A percentile compares a stretch with the other conserved stretches of the same genome.
These are phyloP conservation scores for Gymnogyps californianus DNA, from an alignment of 2,113 vertebrate species.

Conservation along the genomic window DNA sequence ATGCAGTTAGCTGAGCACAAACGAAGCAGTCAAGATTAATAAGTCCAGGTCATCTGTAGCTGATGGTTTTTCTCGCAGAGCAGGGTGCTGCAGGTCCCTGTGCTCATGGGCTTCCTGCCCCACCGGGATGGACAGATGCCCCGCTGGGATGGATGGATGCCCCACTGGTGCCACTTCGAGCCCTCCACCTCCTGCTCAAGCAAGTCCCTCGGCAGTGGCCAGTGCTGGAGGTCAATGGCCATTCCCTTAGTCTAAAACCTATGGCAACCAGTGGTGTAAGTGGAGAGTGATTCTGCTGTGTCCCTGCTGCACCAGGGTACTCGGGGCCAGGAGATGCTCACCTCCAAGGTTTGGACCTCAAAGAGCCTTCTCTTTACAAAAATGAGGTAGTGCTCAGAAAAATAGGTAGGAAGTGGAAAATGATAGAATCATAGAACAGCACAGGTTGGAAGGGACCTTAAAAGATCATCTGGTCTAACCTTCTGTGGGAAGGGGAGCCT, in stretches of 20 bases:
- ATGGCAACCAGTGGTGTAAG: neutral
- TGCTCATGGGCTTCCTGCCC: neutral
- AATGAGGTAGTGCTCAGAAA: neutral
- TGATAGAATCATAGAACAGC: neutral
- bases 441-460: neutral
- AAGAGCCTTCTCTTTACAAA: neutral
- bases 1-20: neutral
- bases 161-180: neutral
- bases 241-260: neutral
- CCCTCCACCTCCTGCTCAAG: neutral
- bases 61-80: neutral
- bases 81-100: neutral
- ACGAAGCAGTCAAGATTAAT: neutral
- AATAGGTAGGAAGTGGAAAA: neutral
- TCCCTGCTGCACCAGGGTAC: neutral
- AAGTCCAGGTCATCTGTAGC: neutral
- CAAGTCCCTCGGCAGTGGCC: neutral
- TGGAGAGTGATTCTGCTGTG: neutral
- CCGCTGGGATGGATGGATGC: rapidly evolving
- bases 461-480: neutral
- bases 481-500: neutral
- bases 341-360: neutral
- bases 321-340: neutral
- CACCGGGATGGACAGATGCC: neutral
- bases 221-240: neutral